phyloP scores from a whole-genome alignment of 2,888 invertebrate genomes.

The Timema cristinae region DNA sequence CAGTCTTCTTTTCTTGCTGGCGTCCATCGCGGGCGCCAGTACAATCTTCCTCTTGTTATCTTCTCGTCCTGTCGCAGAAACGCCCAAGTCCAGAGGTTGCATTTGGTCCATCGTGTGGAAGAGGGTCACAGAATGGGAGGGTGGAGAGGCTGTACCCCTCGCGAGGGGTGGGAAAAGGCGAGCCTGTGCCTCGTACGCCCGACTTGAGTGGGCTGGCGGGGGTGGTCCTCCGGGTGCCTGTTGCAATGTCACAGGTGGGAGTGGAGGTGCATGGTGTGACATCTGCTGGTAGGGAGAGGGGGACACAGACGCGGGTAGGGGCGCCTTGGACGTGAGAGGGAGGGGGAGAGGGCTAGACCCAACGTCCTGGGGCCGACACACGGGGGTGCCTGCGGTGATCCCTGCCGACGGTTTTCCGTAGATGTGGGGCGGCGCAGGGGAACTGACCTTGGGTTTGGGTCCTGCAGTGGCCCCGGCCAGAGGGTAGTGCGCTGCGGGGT shows the following conservation, averaged over 20 bases:
- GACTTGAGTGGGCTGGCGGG: slow-evolving; percentile 50
- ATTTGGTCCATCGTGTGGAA: slow-evolving; percentile 57
- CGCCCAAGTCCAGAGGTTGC: slow-evolving; percentile 73
- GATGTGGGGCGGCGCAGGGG: slow-evolving; percentile 72
- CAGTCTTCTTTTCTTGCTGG: slow-evolving; percentile 54
- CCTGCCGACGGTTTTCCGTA: slow-evolving; percentile 60
- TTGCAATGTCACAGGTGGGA: slow-evolving; percentile 36
- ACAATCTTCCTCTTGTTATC: slow-evolving; percentile 54
- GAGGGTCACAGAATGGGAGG: slow-evolving; percentile 29
- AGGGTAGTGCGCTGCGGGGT: slow-evolving; percentile 48
- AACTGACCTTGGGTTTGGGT: slow-evolving; percentile 66
- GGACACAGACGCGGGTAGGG: slow-evolving; percentile 45
- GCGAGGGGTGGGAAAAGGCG: slow-evolving; percentile 29
- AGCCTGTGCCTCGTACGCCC: slow-evolving; percentile 40
- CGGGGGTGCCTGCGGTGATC: slow-evolving; percentile 55
- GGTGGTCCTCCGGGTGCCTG: slow-evolving; percentile 40
- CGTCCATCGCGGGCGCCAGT: slow-evolving; percentile 52
- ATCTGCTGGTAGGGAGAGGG: slow-evolving; percentile 54
- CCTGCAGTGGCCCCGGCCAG: slow-evolving; percentile 38
- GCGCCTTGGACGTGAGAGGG: slow-evolving; percentile 57
- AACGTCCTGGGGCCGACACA: slow-evolving; percentile 47
- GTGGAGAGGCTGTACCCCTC: slow-evolving; percentile 31
- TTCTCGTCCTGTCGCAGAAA: slow-evolving; percentile 43
- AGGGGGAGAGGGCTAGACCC: slow-evolving; percentile 46
- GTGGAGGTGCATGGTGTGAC: slow-evolving; percentile 45